A percentile compares a stretch with the other conserved stretches of the same genome.
These are phyloP conservation scores for Uromys caudimaculatus DNA, from an alignment of 2,797 vertebrate species.

Conservation along the genomic window DNA sequence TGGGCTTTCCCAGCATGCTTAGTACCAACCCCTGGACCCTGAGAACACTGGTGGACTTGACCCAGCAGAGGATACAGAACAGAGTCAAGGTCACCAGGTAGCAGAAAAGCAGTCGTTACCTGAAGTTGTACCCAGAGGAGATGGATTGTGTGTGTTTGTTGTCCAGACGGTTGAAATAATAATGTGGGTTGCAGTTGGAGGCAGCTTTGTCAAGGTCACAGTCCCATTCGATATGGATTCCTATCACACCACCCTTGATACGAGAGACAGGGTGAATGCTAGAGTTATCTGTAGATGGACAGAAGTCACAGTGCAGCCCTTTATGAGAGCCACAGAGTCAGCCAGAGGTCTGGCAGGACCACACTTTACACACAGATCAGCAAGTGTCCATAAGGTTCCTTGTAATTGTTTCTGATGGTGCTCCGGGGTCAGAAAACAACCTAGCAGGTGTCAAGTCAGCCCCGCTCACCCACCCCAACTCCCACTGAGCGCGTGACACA, in stretches of 20 bases:
- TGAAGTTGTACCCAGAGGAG: constrained; percentile 97
- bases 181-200: constrained; percentile 93
- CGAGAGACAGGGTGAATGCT: constrained; percentile 71
- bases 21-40: background rate
- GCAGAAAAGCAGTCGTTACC: constrained; percentile 85
- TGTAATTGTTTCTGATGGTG: background rate
- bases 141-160: constrained; percentile 87
- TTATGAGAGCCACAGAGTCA: background rate
- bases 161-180: constrained; percentile 96
- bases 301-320: background rate
- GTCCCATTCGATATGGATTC: constrained; percentile 95
- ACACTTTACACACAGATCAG: background rate
- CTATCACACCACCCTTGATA: constrained; percentile 94
- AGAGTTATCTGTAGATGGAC: background rate
- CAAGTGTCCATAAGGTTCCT: background rate
- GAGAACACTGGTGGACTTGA: background rate
- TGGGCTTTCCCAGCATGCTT: background rate
- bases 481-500: background rate
- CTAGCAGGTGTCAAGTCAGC: background rate
- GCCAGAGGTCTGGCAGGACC: background rate
- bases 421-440: background rate
- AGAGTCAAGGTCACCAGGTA: background rate
- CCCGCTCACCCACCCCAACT: background rate
- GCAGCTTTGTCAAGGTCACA: constrained; percentile 95
- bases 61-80: background rate